Percentiles rank a stretch among this genome's conserved stretches.
phyloP scores from a whole-genome alignment of 2,113 vertebrate genomes.

The Etheostoma spectabile region DNA sequence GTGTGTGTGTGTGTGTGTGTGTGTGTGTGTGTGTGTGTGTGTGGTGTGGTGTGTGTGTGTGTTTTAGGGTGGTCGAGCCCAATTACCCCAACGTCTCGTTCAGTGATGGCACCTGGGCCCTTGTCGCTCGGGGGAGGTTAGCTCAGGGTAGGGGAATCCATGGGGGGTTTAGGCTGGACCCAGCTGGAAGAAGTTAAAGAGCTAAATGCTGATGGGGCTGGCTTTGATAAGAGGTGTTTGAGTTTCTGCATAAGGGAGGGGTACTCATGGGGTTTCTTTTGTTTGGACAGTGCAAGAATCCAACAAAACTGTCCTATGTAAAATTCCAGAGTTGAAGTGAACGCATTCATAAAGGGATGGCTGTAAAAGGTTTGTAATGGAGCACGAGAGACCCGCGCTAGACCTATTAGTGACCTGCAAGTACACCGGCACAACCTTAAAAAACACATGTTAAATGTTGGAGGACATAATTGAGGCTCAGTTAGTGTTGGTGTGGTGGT shows the following conservation, averaged over 20 bases:
- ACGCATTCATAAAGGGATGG: constrained; percentile 17
- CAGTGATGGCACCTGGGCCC: constrained; percentile 90
- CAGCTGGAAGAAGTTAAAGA: constrained; percentile 88
- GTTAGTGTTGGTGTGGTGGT: too few species aligned
- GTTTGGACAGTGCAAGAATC: constrained; percentile 82
- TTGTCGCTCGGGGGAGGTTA: constrained; percentile 81
- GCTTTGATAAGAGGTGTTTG: constrained; percentile 61
- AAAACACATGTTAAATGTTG: not conserved
- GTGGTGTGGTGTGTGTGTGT: too few species aligned
- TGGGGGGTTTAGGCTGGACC: constrained; percentile 80
- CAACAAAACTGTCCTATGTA: constrained; percentile 38
- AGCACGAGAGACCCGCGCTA: not conserved
- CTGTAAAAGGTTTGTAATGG: constrained; percentile 18
- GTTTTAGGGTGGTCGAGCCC: constrained; percentile 72
- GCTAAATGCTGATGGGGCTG: constrained; percentile 79
- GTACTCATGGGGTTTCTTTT: constrained; percentile 73
- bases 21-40: constrained; percentile 77
- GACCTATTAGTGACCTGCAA: not conserved
- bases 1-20: constrained; percentile 81
- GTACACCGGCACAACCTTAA: not conserved
- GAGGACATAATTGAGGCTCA: not conserved
- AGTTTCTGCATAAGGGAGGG: constrained; percentile 55
- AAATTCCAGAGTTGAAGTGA: constrained; percentile 67
- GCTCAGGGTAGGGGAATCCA: constrained; percentile 79
- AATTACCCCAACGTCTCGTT: constrained; percentile 87